These are phyloP conservation scores for Rhagologus leucostigma DNA, from an alignment of 2,113 vertebrate species.

Conservation along the genomic window DNA sequence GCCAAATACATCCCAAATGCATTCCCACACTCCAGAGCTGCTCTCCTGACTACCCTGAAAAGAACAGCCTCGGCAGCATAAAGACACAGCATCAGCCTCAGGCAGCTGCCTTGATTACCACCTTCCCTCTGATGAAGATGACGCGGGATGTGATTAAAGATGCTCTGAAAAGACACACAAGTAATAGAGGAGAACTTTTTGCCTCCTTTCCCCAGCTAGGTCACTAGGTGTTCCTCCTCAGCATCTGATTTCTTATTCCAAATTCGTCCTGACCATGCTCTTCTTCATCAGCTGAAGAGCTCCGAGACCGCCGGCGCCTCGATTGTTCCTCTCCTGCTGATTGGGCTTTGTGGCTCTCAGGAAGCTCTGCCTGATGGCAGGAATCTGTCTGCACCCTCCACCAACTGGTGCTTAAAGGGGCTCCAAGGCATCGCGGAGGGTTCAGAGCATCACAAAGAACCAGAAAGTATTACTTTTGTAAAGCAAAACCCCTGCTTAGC, in stretches of 20 bases:
- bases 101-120: slow-evolving; percentile 42
- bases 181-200: background rate
- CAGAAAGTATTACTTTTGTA: background rate
- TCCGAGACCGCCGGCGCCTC: background rate
- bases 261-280: background rate
- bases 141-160: slow-evolving; percentile 15
- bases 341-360: slow-evolving; percentile 64
- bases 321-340: slow-evolving; percentile 71
- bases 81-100: background rate
- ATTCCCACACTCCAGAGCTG: background rate
- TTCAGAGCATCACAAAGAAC: background rate
- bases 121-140: slow-evolving; percentile 21
- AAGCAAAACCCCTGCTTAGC: background rate
- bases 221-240: slow-evolving; percentile 2
- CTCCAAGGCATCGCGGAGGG: background rate
- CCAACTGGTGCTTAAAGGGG: background rate
- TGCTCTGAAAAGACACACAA: background rate
- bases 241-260: slow-evolving; percentile 54
- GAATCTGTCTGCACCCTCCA: slow-evolving; percentile 40
- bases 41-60: background rate
- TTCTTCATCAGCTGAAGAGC: slow-evolving; percentile 71
- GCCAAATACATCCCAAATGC: background rate
- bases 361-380: slow-evolving; percentile 62
- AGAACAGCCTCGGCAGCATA: background rate
- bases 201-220: background rate